Evolutionary conservation across 1,140 invertebrate genomes (phyloP), one percentile per base, ranked within the genome.

Genomic region (Cherax quadricarinatus): DNA sequence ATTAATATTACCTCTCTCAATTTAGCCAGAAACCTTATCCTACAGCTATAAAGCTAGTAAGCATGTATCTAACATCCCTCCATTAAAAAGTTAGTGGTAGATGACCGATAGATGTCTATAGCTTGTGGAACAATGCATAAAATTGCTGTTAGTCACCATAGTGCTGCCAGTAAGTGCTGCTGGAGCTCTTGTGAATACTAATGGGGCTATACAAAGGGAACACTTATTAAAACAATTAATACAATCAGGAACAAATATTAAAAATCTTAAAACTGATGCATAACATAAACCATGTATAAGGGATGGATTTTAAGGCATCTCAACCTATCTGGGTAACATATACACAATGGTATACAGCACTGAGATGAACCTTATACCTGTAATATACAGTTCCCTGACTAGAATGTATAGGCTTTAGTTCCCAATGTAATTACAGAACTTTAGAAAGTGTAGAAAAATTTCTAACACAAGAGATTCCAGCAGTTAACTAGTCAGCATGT

Each of bases 31-130:
- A 81, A 86, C 75, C 84, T 91, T 91, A 91, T 53, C 90, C 85
- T 91, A 91, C 81, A 91, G 85, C 90, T 91, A 87, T 81, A 30
- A 91, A 91, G 90, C 84, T 86, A 82, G 83, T 81, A 91, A 91
- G 90, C 90, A 91, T 82, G 73, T 91, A 85, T 91, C 90, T 85
- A 87, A 87, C 90, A 91, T 91, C 90, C 90, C 84, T 86, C 85
- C 84, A 73, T 86, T 82, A 81, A 87, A 87, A 87, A 57, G 73
- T 87, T 87, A 78, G 85, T 87, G 73, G 85, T 30, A 57, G 83
- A 85, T 85, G 83, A 70, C 83, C 21, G 60, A 70, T 49, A 80
- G 73, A 80, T 60, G 86, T 80, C 73, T 80, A 57, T 57, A 78
- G 73, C 57, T 30, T 57, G 30, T 78, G 73, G 75, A 80, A 80